phyloP scores from a whole-genome alignment of 2,888 invertebrate species.

The Limnephilus marmoratus region DNA sequence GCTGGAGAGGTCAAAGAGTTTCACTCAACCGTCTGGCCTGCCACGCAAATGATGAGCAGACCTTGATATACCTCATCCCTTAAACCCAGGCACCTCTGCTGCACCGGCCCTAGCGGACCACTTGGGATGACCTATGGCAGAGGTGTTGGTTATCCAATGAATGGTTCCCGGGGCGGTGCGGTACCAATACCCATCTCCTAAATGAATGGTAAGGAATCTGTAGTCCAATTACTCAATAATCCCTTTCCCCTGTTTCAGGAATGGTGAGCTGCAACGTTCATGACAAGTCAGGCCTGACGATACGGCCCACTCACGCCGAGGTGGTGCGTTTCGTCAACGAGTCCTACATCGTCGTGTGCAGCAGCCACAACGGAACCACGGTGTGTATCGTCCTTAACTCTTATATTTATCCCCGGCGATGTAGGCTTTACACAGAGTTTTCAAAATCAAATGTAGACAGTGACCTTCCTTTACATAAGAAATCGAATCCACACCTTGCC shows the following conservation, averaged over 20 bases:
- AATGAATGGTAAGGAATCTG: neutral
- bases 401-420: too few species aligned
- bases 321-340: constrained; percentile 55
- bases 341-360: constrained; percentile 55
- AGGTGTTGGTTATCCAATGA: neutral
- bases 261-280: constrained; percentile 27
- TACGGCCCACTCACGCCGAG: constrained; percentile 44
- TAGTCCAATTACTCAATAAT: neutral
- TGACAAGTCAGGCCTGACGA: constrained; percentile 47
- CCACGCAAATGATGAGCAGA: too few species aligned
- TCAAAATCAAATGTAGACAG: too few species aligned
- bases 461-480: too few species aligned
- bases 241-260: constrained; percentile 42
- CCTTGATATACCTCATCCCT: too few species aligned
- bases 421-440: too few species aligned
- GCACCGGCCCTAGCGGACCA: too few species aligned
- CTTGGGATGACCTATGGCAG: too few species aligned
- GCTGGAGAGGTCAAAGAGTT: too few species aligned
- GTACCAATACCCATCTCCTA: neutral
- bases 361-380: constrained; percentile 53
- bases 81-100: too few species aligned
- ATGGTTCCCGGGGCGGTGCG: neutral
- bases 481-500: too few species aligned
- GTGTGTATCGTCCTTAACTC: neutral
- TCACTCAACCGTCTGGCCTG: too few species aligned